Evolutionary conservation across 2,888 invertebrate genomes (phyloP).

Genomic region (Isotomurus palustris): DNA sequence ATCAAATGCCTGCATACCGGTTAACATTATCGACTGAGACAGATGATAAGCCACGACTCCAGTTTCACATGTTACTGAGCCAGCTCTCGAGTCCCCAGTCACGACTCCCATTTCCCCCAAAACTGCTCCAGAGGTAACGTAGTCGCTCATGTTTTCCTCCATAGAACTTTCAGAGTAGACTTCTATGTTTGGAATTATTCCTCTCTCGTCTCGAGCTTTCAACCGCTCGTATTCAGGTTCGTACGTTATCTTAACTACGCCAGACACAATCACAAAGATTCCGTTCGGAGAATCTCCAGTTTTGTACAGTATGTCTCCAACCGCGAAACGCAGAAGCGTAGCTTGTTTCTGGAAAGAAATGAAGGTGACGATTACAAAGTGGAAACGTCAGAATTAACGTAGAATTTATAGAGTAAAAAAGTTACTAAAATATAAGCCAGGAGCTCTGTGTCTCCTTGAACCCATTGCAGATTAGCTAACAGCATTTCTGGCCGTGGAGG

Average conservation of each 20-base stretch:
- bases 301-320: slow-evolving; percentile 48
- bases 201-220: slow-evolving; percentile 8
- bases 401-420: slow-evolving; percentile 47
- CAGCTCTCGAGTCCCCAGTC: slow-evolving; percentile 57
- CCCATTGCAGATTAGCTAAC: slow-evolving; percentile 48
- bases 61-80: slow-evolving; percentile 59
- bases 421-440: slow-evolving; percentile 39
- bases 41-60: slow-evolving; percentile 54
- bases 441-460: slow-evolving; percentile 47
- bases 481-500: slow-evolving; percentile 50
- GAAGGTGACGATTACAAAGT: too few species aligned
- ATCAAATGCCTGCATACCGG: slow-evolving; percentile 48
- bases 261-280: slow-evolving; percentile 52
- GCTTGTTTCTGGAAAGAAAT: slow-evolving; percentile 46
- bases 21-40: slow-evolving; percentile 47
- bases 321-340: slow-evolving; percentile 47
- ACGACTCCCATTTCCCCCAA: slow-evolving; percentile 60
- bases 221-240: slow-evolving; percentile 48
- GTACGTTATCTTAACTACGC: slow-evolving; percentile 50
- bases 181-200: slow-evolving; percentile 42
- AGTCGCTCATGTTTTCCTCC: slow-evolving; percentile 55
- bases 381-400: too few species aligned
- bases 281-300: slow-evolving; percentile 50
- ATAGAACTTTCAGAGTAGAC: slow-evolving; percentile 55
- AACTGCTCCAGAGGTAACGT: slow-evolving; percentile 60